These are phyloP conservation scores for human DNA, from an alignment of 2,113 vertebrate genomes.

Conservation along the genomic window GRCh38 chr7:113985501-113986000, in stretches of 20 bases:
- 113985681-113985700: background rate
- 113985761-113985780: conserved; percentile 24
- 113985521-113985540: background rate
- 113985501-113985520: background rate
- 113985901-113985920: background rate
- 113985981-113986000: conserved; percentile 34
- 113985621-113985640: background rate
- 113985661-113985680: background rate
- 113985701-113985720: conserved; percentile 54
- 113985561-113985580: background rate
- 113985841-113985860: conserved; percentile 62
- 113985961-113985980: conserved; percentile 47
- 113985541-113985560: background rate
- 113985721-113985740: conserved; percentile 13
- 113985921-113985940: conserved; percentile 8
- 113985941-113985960: conserved; percentile 49
- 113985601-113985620: background rate
- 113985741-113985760: background rate
- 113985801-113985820: conserved; percentile 60
- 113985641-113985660: background rate
- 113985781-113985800: conserved; percentile 46
- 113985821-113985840: conserved; percentile 62
- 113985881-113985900: conserved; percentile 42
- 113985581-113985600: background rate
- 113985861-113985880: conserved; percentile 27